These are phyloP conservation scores for Cetoscarus ocellatus DNA, from an alignment of 2,797 vertebrate species.

Conservation along the genomic window DNA sequence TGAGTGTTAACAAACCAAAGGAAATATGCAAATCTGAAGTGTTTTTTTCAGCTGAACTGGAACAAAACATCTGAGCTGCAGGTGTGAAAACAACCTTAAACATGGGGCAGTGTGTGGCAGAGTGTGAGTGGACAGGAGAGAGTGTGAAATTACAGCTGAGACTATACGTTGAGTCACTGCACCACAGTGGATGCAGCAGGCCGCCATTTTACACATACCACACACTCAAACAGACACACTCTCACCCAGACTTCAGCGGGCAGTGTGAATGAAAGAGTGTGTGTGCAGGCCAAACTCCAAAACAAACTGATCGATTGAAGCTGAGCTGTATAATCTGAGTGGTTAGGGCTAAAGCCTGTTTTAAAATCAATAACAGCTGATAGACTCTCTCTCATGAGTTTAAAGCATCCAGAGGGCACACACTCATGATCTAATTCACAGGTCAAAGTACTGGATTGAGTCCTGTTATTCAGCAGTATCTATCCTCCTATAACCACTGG, in stretches of 20 bases:
- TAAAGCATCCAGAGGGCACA: neutral
- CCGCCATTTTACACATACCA: neutral
- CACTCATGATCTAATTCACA: no score
- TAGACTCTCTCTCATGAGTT: neutral
- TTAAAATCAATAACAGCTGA: slow-evolving; percentile 36
- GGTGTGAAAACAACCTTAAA: neutral
- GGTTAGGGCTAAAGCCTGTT: slow-evolving; percentile 23
- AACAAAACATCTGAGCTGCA: no score
- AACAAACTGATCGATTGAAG: slow-evolving; percentile 39
- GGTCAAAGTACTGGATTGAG: no score
- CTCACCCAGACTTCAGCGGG: neutral
- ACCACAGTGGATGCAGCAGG: slow-evolving; percentile 48
- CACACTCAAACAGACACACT: neutral
- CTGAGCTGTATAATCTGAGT: slow-evolving; percentile 5
- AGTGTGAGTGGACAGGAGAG: slow-evolving; percentile 6
- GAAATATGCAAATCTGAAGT: no score
- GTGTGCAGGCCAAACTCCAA: slow-evolving; percentile 2
- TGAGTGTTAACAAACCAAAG: no score
- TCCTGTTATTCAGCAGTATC: no score
- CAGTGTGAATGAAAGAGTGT: neutral
- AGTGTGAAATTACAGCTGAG: slow-evolving; percentile 62
- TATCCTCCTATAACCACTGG: no score
- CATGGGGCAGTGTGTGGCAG: neutral
- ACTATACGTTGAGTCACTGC: slow-evolving; percentile 64
- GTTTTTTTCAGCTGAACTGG: no score